A percentile compares a stretch with the other conserved stretches of the same genome.
These are phyloP conservation scores for Dicerorhinus sumatrensis DNA, from an alignment of 2,113 vertebrate genomes.

Conservation along the genomic window DNA sequence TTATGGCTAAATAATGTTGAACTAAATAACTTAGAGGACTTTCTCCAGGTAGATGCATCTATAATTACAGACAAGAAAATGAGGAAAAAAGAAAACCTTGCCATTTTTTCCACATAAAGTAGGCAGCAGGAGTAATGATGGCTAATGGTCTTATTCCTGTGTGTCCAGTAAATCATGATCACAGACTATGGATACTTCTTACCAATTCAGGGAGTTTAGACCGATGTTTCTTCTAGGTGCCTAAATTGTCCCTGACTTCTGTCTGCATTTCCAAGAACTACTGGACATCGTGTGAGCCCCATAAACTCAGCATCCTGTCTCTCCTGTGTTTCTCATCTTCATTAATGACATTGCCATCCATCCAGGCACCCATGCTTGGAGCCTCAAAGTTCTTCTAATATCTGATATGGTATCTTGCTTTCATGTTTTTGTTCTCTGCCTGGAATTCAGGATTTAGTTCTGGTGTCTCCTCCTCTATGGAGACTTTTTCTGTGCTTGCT, in stretches of 20 bases:
- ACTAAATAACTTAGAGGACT: background rate
- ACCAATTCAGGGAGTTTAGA: background rate
- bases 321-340: background rate
- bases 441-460: background rate
- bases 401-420: background rate
- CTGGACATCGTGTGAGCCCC: background rate
- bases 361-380: background rate
- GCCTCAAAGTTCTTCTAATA: background rate
- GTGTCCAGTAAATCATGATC: background rate
- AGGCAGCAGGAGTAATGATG: background rate
- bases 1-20: background rate
- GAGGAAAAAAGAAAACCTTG: background rate
- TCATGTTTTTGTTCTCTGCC: background rate
- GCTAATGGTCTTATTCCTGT: background rate
- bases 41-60: background rate
- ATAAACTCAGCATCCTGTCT: background rate
- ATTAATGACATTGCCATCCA: background rate
- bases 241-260: background rate
- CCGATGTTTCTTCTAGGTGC: background rate
- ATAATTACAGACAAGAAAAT: background rate
- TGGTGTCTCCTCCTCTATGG: background rate
- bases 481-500: slow-evolving; percentile 9
- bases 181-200: background rate
- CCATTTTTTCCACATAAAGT: background rate
- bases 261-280: background rate